Evolutionary conservation across 2,888 invertebrate species (phyloP), one percentile per base, ranked within the genome.

Genomic region (Aspidapion aeneum): DNA sequence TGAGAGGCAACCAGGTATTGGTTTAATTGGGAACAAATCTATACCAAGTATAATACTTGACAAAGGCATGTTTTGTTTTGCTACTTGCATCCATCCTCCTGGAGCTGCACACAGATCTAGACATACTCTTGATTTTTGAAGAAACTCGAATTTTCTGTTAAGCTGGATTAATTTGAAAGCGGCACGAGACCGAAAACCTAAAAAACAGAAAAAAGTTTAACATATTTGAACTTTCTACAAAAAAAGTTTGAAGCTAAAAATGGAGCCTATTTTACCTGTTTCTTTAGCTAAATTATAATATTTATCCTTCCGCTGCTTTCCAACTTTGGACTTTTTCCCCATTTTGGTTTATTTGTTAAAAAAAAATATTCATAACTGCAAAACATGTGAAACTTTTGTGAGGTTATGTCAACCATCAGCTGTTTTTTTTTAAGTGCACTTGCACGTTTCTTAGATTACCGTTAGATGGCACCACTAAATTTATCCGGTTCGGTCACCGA

Each of bases 61-160:
- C 0, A 97, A 86, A 0, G 99, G 98, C 95, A 98, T 98, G 78
- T 96, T 94, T 79, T 99, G 93, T 73, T 92, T 90, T 57, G 98
- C 98, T 60, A 99, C 98, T 82, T 95, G 99, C 90, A 98, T 94
- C 98, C 99, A 98, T 72, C 98, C 98, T 75, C 98, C 98, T 0
- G 99, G 99, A 1, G 99, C 99, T 16, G 99, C 99, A 82, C 99
- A 99, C 66, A 99, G 83, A 85, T 99, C 99, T 74, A 99, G 88
- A 71, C 96, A 93, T 84, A 99, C 97, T 84, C 94, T 87, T 0
- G 98, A 94, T 76, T 90, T 92, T 85, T 98, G 95, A 3, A 99
- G 83, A 80, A 99, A 99, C 60, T 95, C 94, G 82, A 94, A 99
- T 79, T 97, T 97, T 68, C 98, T 86, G 81, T 99, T 99, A 59